Base-by-base conservation (phyloP, 2,113 vertebrate species). In the Thymallus thymallus region DNA sequence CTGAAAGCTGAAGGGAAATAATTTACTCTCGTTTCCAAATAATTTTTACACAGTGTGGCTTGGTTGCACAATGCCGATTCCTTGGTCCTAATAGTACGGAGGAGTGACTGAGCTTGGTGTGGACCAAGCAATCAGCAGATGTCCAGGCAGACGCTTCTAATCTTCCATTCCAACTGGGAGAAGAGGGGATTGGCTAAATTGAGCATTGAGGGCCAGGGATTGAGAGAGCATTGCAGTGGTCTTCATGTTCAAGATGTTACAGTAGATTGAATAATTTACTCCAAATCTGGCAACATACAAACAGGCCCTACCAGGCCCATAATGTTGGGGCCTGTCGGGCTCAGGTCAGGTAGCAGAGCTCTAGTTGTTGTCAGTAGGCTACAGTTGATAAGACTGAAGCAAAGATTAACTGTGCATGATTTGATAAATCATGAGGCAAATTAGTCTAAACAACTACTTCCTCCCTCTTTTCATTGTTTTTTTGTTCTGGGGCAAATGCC, bases 91-190 rank as follows among this genome's bases (percentile, higher is more conserved):
- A 32, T 35, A 10, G 41, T 35, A n/a, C 14, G 9, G 66, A 23
- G 16, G 16, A 45, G 30, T 35, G 18, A 22, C 1, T 4, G 20
- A 41, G 35, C 35, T 10, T 30, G 71, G 24, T 68, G 46, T 58
- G 63, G 26, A 61, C 24, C 13, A 55, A 58, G 41, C 75, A 70
- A 32, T 71, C 23, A 55, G 24, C 72, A 66, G 61, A 76, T 65
- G 63, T 69, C 66, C 63, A 41, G 73, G 79, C 79, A 73, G 74
- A 76, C 69, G 74, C 74, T 70, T 69, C 70, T 23, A 14, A 60
- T 73, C 60, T 45, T 64, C 29, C 23, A 67, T 66, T 45, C 48
- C n/a, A 29, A 41, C 46, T 55, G 69, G 26, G 29, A 26, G 13
- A 32, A 24, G 6, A 67, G 24, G 41, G 45, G 32, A 16, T 66